Base-by-base conservation (phyloP, 1,140 invertebrate species). In the Drosophila serrata region DNA sequence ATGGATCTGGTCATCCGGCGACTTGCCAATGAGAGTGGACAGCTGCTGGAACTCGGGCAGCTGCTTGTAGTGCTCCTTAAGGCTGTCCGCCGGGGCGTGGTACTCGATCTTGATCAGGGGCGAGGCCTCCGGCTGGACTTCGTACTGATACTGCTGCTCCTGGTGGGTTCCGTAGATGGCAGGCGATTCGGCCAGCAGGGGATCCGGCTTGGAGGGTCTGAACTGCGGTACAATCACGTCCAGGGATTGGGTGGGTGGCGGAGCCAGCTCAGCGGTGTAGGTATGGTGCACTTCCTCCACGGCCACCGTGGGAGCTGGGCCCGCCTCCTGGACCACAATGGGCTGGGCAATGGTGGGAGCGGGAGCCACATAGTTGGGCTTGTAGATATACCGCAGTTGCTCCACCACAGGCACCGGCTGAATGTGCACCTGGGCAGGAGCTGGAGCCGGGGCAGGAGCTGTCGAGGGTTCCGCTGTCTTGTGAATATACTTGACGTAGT, bases 1-100 rank as follows among this genome's bases (percentile, higher is more conserved):
- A 15, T 92, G 91, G 39, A 92, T 91, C 64, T 92, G 91, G 59
- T 92, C 91, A n/a, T 91, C 86, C 0, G 91, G 90, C 0, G 91
- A 92, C 40, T 92, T 92, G 49, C 91, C 91, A 5, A 92, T 82
- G 5, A 92, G 49, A 1, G 91, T 79, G 17, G 91, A 92, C 13
- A 92, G 65, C 22, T 91, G 81, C 12, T 80, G 77, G 31, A 92
- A 92, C 51, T 92, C 90, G 2, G 78, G 78, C 39, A 87, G 40
- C 8, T 91, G 75, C 27, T 92, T 92, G 53, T 87, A 92, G 55
- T 91, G 75, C 24, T 87, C 81, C 40, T 90, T 92, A 9, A 85
- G n/a, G 7, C 51, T 51, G 12, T 92, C 82, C 7, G 68, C 56
- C 0, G 78, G 85, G 12, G 78, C 88, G 29, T 87, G 85, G 29